A percentile compares a stretch with the other conserved stretches of the same genome.
These are phyloP conservation scores for Ceuthmochares aereus DNA, from an alignment of 2,113 vertebrate genomes.

Conservation along the genomic window DNA sequence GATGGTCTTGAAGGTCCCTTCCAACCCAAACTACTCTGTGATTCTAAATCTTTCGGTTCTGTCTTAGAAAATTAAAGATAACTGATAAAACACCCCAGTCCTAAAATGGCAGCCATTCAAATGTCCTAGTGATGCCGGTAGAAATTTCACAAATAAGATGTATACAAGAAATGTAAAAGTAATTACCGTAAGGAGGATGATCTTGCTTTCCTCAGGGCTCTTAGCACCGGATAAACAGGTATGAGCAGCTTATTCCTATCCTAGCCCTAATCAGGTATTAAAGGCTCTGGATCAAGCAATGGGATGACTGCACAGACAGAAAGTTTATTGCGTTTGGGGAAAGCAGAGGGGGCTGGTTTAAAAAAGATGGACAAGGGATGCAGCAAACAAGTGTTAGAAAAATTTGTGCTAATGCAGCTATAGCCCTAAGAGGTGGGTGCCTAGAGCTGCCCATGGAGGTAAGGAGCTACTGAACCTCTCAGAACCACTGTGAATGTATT, in stretches of 20 bases:
- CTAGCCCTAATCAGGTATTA: background rate
- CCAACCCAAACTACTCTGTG: too few relatives aligned
- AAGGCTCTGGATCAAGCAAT: background rate
- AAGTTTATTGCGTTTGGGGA: background rate
- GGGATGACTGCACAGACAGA: background rate
- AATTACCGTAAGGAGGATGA: background rate
- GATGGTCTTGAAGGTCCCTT: too few relatives aligned
- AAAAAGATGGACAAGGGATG: background rate
- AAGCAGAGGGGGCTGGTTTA: background rate
- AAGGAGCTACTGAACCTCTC: background rate
- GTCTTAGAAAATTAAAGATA: background rate
- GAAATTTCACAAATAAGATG: background rate
- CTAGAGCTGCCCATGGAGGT: fast-evolving
- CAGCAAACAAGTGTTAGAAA: background rate
- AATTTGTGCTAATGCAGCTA: background rate
- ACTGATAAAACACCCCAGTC: background rate
- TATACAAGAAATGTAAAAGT: background rate
- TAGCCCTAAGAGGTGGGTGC: fast-evolving
- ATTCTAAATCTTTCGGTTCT: background rate
- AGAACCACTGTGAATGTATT: background rate
- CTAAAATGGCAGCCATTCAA: background rate
- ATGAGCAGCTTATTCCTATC: background rate
- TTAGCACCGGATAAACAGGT: background rate
- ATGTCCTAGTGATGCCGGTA: background rate
- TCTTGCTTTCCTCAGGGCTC: background rate